Evolutionary conservation across 2,113 vertebrate species (phyloP).

Genomic region (Anseranas semipalmata): DNA sequence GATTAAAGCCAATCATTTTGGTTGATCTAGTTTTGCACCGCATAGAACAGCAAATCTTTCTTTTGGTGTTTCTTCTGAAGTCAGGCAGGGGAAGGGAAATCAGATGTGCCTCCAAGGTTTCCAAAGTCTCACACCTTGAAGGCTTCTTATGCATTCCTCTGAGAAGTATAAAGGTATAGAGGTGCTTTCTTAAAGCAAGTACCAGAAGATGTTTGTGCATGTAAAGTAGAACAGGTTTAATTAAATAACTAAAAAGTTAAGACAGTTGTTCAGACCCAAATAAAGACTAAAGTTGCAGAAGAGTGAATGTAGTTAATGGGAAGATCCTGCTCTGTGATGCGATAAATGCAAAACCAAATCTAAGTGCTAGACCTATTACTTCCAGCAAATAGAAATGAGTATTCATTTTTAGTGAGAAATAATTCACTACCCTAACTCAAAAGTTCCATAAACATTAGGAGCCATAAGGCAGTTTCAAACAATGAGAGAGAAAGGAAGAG

Average conservation of each 20-base stretch:
- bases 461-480: background rate
- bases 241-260: background rate
- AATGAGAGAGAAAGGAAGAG: background rate
- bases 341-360: background rate
- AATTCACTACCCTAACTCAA: background rate
- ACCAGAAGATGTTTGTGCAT: background rate
- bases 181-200: background rate
- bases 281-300: background rate
- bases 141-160: background rate
- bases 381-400: background rate
- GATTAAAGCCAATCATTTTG: background rate
- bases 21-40: background rate
- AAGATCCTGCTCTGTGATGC: background rate
- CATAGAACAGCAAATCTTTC: background rate
- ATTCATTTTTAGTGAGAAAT: background rate
- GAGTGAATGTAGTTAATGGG: background rate
- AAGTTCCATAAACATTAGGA: background rate
- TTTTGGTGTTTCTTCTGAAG: background rate
- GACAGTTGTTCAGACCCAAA: background rate
- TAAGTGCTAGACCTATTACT: background rate
- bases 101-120: background rate
- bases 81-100: background rate
- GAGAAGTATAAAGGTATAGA: background rate
- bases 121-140: background rate
- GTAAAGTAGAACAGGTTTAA: background rate